These are phyloP conservation scores for Pollicipes pollicipes DNA, from an alignment of 1,140 invertebrate genomes.

Conservation along the genomic window DNA sequence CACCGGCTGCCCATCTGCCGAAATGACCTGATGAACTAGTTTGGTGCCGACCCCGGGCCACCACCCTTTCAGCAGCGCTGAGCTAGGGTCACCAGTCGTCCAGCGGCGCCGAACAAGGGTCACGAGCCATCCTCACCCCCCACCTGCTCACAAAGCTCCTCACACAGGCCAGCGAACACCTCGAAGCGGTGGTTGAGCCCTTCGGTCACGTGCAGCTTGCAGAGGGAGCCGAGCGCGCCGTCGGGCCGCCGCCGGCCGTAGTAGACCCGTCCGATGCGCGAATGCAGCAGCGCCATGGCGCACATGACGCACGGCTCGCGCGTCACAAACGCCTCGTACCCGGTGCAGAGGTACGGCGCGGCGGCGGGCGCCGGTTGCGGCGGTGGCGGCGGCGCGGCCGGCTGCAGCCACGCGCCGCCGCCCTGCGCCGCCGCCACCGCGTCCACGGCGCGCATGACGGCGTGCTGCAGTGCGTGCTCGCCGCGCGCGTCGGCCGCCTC, in stretches of 20 bases:
- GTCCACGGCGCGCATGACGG: conserved; percentile 67
- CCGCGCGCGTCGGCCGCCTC: conserved; percentile 39
- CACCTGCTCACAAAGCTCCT: not conserved
- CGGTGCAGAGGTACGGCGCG: conserved; percentile 61
- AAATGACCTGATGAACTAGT: no score
- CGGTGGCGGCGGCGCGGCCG: not conserved
- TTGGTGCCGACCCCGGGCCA: no score
- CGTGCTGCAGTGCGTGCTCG: conserved; percentile 59
- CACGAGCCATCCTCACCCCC: no score
- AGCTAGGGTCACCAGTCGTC: no score
- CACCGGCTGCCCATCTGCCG: no score
- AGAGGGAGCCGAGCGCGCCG: conserved; percentile 50
- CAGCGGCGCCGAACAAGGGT: no score
- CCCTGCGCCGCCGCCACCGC: conserved; percentile 60
- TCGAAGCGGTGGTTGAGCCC: conserved; percentile 82
- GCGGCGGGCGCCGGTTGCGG: conserved; percentile 6
- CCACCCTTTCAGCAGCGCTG: no score
- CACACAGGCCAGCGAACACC: conserved; percentile 34
- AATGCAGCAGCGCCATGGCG: conserved; percentile 82
- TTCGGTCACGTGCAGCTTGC: conserved; percentile 53
- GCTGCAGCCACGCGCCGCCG: conserved; percentile 46
- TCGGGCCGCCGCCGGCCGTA: conserved; percentile 40
- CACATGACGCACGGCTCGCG: conserved; percentile 85
- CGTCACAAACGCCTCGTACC: conserved; percentile 65
- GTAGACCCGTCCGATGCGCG: conserved; percentile 61